Conservation (phyloP, 2,888 invertebrate genomes). For the Stenchaetothrips biformis region DNA sequence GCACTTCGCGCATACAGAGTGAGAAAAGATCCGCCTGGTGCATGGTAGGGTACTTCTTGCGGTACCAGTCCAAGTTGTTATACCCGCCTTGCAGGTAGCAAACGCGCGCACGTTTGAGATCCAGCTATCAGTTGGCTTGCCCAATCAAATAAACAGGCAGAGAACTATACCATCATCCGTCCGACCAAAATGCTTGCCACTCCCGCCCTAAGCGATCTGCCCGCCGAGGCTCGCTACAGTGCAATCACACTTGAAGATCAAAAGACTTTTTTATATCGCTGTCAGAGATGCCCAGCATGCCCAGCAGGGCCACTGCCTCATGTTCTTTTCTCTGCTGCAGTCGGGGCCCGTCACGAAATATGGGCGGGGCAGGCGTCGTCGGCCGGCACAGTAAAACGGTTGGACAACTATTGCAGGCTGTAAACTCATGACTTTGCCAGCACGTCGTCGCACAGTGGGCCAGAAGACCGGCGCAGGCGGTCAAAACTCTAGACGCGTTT, state of each 20-base stretch:
- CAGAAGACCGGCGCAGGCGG: no score
- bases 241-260: slow-evolving; percentile 18
- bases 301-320: neutral
- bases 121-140: neutral
- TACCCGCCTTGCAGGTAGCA: neutral
- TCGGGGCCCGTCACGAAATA: neutral
- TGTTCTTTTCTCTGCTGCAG: slow-evolving; percentile 1
- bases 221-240: neutral
- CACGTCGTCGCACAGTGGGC: no score
- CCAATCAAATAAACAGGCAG: slow-evolving; percentile 23
- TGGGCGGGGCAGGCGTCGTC: no score
- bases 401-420: no score
- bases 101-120: neutral
- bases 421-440: no score
- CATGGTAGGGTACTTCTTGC: no score
- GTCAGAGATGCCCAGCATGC: slow-evolving; percentile 1
- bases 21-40: no score
- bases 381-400: no score
- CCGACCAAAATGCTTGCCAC: neutral
- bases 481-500: no score
- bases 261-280: slow-evolving; percentile 23
- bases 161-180: slow-evolving; percentile 16
- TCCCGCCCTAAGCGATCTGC: slow-evolving; percentile 4
- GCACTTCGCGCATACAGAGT: no score
- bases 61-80: no score